Conservation (phyloP, 2,113 vertebrate genomes). For the Marmota monax region DNA sequence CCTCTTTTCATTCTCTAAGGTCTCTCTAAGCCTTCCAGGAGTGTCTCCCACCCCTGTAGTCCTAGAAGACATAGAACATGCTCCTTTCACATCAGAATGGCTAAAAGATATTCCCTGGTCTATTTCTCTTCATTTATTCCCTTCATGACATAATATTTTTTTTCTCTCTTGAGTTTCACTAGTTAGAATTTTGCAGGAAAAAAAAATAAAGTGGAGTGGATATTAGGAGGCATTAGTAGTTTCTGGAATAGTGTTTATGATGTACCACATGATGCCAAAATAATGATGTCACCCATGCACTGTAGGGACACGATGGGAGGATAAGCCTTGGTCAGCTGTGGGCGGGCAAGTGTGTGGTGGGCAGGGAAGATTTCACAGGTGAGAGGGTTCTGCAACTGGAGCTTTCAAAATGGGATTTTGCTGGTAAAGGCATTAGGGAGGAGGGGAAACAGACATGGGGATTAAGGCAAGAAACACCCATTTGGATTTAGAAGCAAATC, state of each 20-base stretch:
- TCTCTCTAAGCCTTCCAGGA: background rate
- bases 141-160: background rate
- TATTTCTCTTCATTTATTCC: background rate
- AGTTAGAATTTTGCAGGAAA: background rate
- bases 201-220: no score
- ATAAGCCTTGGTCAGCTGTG: no score
- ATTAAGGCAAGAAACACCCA: no score
- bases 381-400: background rate
- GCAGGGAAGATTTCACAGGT: background rate
- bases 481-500: background rate
- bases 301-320: background rate
- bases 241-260: background rate
- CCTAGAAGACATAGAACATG: background rate
- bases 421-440: background rate
- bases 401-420: background rate
- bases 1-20: background rate
- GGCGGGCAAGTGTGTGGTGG: background rate
- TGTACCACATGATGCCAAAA: background rate
- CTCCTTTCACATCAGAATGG: background rate
- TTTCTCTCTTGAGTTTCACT: background rate
- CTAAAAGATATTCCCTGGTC: background rate
- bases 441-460: background rate
- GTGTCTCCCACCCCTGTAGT: background rate
- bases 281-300: background rate
- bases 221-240: background rate